A percentile compares a stretch with the other conserved stretches of the same genome.
Conservation (phyloP, 2,113 vertebrate genomes). For the Etheostoma cragini region DNA sequence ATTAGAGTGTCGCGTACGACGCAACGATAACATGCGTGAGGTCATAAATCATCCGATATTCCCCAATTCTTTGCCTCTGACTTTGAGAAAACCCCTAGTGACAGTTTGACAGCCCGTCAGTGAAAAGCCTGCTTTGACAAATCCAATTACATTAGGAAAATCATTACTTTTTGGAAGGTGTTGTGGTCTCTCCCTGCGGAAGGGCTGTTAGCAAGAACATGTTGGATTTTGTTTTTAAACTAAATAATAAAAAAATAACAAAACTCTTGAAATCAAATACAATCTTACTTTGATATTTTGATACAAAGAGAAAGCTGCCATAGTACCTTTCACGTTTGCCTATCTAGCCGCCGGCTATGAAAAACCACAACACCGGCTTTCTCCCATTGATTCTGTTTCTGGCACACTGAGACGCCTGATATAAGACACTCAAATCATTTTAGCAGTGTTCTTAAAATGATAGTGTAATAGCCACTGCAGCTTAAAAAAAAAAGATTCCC, state of each 20-base stretch:
- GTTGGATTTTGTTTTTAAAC: conserved; percentile 23
- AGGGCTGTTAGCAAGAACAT: conserved; percentile 17
- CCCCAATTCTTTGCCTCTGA: conserved; percentile 10
- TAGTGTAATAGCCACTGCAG: conserved; percentile 12
- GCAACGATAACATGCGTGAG: neutral
- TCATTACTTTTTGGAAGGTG: conserved; percentile 27
- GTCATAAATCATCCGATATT: conserved; percentile 37
- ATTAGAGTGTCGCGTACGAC: neutral
- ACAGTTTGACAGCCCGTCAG: conserved; percentile 6
- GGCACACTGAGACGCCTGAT: conserved; percentile 8
- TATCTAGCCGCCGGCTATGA: conserved; percentile 16
- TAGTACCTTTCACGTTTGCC: conserved; percentile 13
- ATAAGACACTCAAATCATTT: conserved; percentile 2
- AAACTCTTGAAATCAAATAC: conserved; percentile 31
- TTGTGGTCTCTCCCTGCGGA: conserved; percentile 36
- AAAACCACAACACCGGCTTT: conserved; percentile 16
- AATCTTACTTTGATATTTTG: conserved; percentile 29
- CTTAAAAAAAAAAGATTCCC: neutral
- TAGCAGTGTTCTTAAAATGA: conserved; percentile 10
- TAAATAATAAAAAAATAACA: conserved; percentile 45
- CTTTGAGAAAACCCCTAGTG: conserved; percentile 8
- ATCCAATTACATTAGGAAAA: conserved; percentile 30
- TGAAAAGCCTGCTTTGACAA: conserved; percentile 26
- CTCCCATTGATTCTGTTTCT: conserved; percentile 26
- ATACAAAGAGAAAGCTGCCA: conserved; percentile 29